Conservation (phyloP, 37 sponge, comb jelly and placozoan species). For the Aplysina aerophoba region DNA sequence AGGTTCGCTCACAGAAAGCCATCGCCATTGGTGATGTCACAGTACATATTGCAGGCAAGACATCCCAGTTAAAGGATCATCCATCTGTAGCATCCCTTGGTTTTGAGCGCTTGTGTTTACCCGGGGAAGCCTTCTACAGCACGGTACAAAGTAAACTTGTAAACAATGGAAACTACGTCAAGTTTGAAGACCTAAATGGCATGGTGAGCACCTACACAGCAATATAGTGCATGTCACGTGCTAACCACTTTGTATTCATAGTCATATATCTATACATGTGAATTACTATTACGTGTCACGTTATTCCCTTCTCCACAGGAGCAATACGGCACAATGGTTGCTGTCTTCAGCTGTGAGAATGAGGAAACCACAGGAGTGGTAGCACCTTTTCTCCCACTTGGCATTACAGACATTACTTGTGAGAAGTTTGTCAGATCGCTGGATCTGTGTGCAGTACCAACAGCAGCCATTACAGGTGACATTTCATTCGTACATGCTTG, state of each 20-base stretch:
- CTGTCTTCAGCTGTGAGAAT: neutral
- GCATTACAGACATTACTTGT: neutral
- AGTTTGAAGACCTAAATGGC: neutral
- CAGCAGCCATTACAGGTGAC: neutral
- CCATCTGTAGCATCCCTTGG: neutral
- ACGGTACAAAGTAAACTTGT: neutral
- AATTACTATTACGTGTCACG: neutral
- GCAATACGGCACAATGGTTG: neutral
- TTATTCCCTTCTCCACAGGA: neutral
- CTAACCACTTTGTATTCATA: neutral
- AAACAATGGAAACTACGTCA: neutral
- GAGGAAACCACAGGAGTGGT: neutral
- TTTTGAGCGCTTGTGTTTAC: neutral
- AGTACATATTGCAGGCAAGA: neutral
- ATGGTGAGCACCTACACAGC: neutral
- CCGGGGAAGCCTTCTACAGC: neutral
- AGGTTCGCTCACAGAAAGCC: neutral
- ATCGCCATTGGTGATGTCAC: neutral
- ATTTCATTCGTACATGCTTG: constrained; percentile 2
- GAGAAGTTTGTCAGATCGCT: neutral
- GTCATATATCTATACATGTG: neutral
- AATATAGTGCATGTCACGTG: too few species aligned
- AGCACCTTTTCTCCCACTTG: neutral
- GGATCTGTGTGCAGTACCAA: neutral
- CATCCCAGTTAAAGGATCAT: neutral